These are phyloP conservation scores for Himantopus leucocephalus DNA, from an alignment of 2,113 vertebrate species.

Conservation along the genomic window DNA sequence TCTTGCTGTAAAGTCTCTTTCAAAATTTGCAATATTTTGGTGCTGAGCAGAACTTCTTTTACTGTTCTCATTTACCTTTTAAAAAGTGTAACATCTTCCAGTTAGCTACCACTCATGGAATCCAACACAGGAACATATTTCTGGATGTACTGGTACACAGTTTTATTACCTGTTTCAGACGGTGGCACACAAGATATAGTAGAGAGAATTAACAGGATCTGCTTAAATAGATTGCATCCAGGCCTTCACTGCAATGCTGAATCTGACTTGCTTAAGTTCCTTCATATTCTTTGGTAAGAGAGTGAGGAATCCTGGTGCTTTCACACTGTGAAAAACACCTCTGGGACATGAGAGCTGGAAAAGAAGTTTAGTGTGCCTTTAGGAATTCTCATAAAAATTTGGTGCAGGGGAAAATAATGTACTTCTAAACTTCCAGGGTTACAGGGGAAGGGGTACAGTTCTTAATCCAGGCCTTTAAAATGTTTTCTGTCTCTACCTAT, in stretches of 20 bases:
- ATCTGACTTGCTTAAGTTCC: neutral
- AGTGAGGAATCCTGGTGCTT: neutral
- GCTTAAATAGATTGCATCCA: neutral
- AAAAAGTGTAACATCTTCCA: neutral
- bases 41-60: neutral
- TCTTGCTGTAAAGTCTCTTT: neutral
- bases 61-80: neutral
- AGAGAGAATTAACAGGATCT: neutral
- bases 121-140: neutral
- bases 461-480: neutral
- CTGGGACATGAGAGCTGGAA: neutral
- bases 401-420: neutral
- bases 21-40: neutral
- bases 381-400: neutral
- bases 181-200: neutral
- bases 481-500: rapidly evolving
- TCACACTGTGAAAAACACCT: neutral
- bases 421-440: neutral
- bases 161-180: neutral
- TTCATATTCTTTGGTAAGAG: neutral
- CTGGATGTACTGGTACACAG: neutral
- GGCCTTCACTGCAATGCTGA: neutral
- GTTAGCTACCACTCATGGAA: neutral
- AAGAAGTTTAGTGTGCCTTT: neutral
- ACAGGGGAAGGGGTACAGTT: neutral